Evolutionary conservation across 2,797 vertebrate genomes (phyloP).

Genomic region (Tolypeutes matacus): DNA sequence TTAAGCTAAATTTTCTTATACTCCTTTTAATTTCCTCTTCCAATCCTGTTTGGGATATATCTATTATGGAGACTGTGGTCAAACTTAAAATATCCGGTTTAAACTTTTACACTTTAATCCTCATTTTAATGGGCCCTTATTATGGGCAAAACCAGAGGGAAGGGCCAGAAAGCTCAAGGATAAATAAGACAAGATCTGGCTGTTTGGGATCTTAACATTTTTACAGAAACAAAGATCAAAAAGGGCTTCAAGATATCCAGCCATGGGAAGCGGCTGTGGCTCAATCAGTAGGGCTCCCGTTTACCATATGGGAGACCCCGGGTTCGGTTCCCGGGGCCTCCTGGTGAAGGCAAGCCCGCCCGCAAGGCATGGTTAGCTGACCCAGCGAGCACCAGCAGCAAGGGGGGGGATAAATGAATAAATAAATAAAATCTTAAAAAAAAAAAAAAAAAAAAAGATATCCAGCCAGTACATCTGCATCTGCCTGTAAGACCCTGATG

Average conservation of each 20-base stretch:
- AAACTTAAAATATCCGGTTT: conserved; percentile 35
- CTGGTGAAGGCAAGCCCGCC: no score
- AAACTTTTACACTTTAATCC: neutral
- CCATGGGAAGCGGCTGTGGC: no score
- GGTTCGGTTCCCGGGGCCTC: no score
- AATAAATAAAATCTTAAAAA: no score
- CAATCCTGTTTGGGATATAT: conserved; percentile 6
- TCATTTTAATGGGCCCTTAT: neutral
- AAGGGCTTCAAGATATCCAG: neutral
- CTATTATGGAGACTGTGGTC: neutral
- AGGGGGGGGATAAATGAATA: no score
- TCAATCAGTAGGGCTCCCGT: no score
- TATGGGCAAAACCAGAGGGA: neutral
- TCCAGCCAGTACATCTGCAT: neutral
- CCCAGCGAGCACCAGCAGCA: no score
- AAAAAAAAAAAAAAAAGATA: no score
- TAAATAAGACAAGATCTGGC: neutral
- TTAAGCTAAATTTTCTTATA: conserved; percentile 25
- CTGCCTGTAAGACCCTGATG: neutral
- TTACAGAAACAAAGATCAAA: conserved; percentile 24
- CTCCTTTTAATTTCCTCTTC: conserved; percentile 50
- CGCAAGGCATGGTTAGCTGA: no score
- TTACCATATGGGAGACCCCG: no score
- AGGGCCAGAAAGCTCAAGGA: neutral
- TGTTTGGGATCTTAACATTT: neutral